Base-by-base conservation (phyloP, 2,888 invertebrate genomes). In the Hydrotaea diabolus region DNA sequence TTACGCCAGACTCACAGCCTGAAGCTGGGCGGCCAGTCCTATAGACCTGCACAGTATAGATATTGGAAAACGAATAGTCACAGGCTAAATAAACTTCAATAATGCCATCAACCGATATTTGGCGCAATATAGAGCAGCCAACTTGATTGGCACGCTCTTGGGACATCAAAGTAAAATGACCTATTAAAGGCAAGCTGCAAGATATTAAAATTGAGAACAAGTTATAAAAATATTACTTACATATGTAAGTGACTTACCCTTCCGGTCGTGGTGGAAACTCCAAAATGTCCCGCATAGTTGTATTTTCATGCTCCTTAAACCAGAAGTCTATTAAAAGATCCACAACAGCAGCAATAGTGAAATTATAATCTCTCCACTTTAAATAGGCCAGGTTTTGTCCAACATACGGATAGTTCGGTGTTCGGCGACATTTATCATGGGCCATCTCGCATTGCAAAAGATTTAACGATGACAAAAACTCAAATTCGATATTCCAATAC, bases 351-450 rank as follows among this genome's bases (percentile, higher is more conserved):
- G 39, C 66, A 1, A 17, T 66, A 19, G 66, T 66, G 3, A 66
- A 21, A 19, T 66, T 43, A 19, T 39, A 43, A 7, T 19, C 39
- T 2, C 11, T 2, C 69, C 69, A 69, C 13, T 46, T 21, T n/a
- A 69, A 23, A 46, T 17, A 69, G 17, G 88, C 91, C 64, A 90
- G 79, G 75, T 91, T 91, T 85, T 91, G 90, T 1, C 90, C 90
- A 8, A 89, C 80, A 84, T 83, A 88, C 2, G 72, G 49, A 77
- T 88, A 91, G 5, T 43, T 53, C 0, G 82, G 83, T 4, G 91
- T 91, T 7, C 87, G 89, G 82, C 66, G 90, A 83, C 91, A 91
- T 0, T 43, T 69, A n/a, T 91, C 91, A 76, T 89, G 90, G 0
- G 46, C 9, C 87, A 88, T 88, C 39, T 66, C 0, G n/a, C 91